Conservation (phyloP, 2,888 invertebrate species). For the Chrysotoxum bicinctum region DNA sequence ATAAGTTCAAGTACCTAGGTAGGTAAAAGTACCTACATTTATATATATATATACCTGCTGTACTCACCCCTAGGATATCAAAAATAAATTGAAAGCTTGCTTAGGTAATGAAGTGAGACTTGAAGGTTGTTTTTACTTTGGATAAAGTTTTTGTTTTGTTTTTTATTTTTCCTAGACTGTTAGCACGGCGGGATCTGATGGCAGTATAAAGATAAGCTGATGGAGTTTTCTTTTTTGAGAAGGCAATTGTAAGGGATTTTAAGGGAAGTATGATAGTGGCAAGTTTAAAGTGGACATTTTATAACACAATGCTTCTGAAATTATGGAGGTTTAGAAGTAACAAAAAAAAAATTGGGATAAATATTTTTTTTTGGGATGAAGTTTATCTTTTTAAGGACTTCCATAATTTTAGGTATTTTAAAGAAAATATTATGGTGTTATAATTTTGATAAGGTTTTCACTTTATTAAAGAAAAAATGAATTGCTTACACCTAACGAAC, state of each 20-base stretch:
- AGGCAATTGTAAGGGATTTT: neutral
- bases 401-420: neutral
- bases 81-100: slow-evolving; percentile 61
- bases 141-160: neutral
- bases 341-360: neutral
- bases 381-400: neutral
- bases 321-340: neutral
- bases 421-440: neutral
- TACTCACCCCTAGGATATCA: slow-evolving; percentile 27
- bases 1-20: neutral
- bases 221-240: neutral
- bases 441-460: neutral
- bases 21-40: neutral
- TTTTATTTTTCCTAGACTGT: neutral
- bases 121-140: slow-evolving; percentile 39
- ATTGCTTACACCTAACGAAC: too few relatives aligned
- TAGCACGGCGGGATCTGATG: neutral
- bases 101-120: slow-evolving; percentile 61
- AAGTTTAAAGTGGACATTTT: slow-evolving; percentile 6
- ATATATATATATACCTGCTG: neutral
- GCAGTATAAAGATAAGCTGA: neutral
- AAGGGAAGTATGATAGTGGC: neutral
- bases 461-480: too few relatives aligned
- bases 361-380: neutral
- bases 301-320: neutral